Percentiles rank a stretch among this genome's conserved stretches.
phyloP scores from a whole-genome alignment of 1,140 invertebrate species.

The Himalopsyche phryganea region DNA sequence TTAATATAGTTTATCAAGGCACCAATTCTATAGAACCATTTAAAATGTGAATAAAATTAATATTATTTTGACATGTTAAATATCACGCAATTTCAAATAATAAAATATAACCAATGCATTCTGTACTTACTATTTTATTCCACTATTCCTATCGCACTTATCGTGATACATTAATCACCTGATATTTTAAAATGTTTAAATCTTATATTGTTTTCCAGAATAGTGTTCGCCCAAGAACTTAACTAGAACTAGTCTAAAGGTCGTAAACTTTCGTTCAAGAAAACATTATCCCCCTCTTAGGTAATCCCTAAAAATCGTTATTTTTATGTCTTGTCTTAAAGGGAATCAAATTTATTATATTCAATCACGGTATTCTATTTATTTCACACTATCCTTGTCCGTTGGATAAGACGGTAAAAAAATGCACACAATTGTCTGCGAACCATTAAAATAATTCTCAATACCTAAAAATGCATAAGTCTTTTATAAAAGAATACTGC shows the following conservation, averaged over 20 bases:
- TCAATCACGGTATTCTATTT: slow-evolving; percentile 6
- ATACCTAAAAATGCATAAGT: neutral
- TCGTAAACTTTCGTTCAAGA: slow-evolving; percentile 1
- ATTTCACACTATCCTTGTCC: slow-evolving; percentile 18
- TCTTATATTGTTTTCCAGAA: too few species aligned
- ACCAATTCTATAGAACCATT: too few species aligned
- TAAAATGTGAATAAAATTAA: too few species aligned
- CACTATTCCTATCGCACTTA: too few species aligned
- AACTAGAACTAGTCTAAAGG: slow-evolving; percentile 10
- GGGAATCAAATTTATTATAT: slow-evolving; percentile 8
- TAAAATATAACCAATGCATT: neutral
- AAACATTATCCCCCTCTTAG: slow-evolving; percentile 19
- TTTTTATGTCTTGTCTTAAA: slow-evolving; percentile 9
- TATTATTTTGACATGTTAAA: too few species aligned
- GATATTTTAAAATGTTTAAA: too few species aligned
- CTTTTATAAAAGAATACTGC: neutral
- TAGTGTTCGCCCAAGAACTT: neutral
- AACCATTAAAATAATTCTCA: neutral
- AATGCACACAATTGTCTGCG: slow-evolving; percentile 20
- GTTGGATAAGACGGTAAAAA: slow-evolving; percentile 17
- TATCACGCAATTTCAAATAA: neutral
- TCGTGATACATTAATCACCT: too few species aligned
- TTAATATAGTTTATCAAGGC: too few species aligned
- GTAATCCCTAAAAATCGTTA: slow-evolving; percentile 26
- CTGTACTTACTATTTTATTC: slow-evolving; percentile 15